Base-by-base conservation (phyloP, 1,140 invertebrate genomes). In the Neodiprion fabricii region DNA sequence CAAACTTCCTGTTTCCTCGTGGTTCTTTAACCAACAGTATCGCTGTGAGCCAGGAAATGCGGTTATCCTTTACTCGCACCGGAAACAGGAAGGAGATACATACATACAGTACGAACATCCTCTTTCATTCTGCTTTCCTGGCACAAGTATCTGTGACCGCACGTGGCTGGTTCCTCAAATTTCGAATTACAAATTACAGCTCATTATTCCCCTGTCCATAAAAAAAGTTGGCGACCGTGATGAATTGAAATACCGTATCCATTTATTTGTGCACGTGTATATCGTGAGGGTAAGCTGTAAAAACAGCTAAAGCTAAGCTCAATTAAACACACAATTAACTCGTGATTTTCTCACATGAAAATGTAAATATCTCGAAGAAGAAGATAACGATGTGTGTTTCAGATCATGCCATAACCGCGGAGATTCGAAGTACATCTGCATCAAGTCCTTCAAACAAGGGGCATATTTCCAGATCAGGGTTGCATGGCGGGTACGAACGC, bases 1-100 rank as follows among this genome's bases (percentile, higher is more conserved):
- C n/a, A 11, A 47, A 79, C 77, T 83, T 82, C 79, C 80, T 79
- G 74, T 76, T 77, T 47, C 21, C 21, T 12, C 7, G 67, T 61
- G 53, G 53, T 61, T 61, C 53, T 17, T 14, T 61, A 9, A 61
- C 53, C n/a, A 61, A 3, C 53, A 40, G 9, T 61, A 61, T 17
- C 53, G 9, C 53, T 17, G 0, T 9, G 7, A 61, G 53, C n/a
- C 12, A 69, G 67, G 40, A 47, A 23, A 21, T 47, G 11, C 28
- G 11, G 67, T 23, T 11, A 17, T 17, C 67, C 10, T 21, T 21
- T 23, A 23, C n/a, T 17, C 53, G 53, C 53, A 61, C 67, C 67
- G 67, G 67, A 69, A 23, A 47, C 17, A 11, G 21, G 17, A 21
- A 47, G 67, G 21, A 65, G 12, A 65, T 65, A 12, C 67, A 69